Percentiles rank a stretch among this genome's conserved stretches.
Conservation (phyloP, 2,113 vertebrate species). For the mouse (Mus musculus) region DNA sequence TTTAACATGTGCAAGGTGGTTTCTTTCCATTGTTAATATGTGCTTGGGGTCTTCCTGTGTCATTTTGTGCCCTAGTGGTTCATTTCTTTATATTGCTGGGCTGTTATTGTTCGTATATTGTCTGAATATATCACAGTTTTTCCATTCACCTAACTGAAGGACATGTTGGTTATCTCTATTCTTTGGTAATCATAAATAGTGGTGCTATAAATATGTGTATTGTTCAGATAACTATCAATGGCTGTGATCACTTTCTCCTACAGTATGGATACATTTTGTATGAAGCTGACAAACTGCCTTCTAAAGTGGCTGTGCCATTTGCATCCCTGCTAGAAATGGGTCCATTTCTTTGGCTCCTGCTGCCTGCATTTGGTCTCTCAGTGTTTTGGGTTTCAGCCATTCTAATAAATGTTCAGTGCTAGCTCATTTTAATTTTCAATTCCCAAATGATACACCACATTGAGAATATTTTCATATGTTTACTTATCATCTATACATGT, state of each 20-base stretch:
- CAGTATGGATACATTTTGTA: constrained; percentile 12
- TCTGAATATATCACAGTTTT: not conserved
- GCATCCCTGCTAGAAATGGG: not conserved
- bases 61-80: not conserved
- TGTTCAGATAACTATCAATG: not conserved
- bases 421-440: constrained; percentile 35
- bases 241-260: not conserved
- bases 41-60: not conserved
- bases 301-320: not conserved
- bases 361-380: not conserved
- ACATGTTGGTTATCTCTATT: not conserved
- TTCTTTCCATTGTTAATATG: not conserved
- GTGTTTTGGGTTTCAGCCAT: constrained; percentile 8
- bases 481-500: not conserved
- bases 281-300: not conserved
- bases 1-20: not conserved
- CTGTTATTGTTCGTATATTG: not conserved
- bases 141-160: not conserved
- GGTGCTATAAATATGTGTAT: not conserved
- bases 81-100: not conserved
- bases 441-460: not conserved
- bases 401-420: not conserved
- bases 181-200: not conserved
- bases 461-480: not conserved
- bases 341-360: not conserved